Conservation (phyloP, 2,888 invertebrate species). For the Oligia strigilis region DNA sequence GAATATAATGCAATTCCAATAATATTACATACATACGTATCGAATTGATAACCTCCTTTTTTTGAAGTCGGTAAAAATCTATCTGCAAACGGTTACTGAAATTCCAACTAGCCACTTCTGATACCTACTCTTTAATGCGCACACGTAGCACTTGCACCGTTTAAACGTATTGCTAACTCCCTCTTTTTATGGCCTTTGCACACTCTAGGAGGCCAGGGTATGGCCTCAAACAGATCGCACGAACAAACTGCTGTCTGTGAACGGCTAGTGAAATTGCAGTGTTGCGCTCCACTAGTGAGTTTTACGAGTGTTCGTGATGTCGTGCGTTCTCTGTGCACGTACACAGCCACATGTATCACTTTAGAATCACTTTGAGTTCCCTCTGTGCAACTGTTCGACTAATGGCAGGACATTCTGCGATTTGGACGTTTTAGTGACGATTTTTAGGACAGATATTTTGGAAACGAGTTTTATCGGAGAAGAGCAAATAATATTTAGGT, state of each 20-base stretch:
- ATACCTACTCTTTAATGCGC: constrained; percentile 5
- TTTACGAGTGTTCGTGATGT: constrained; percentile 57
- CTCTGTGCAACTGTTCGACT: constrained; percentile 30
- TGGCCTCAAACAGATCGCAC: constrained; percentile 33
- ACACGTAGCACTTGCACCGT: constrained; percentile 13
- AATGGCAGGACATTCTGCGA: constrained; percentile 39
- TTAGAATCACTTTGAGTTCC: constrained; percentile 52
- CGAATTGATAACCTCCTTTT: too few species aligned
- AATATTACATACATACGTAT: too few species aligned
- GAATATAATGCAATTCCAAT: too few species aligned
- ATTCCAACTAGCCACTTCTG: constrained; percentile 19
- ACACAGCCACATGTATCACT: constrained; percentile 51
- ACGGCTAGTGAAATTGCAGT: constrained; percentile 53
- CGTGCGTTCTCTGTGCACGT: constrained; percentile 52
- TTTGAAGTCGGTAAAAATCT: too few species aligned
- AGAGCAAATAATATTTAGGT: background rate
- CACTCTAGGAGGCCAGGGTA: constrained; percentile 9
- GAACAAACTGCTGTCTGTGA: constrained; percentile 39
- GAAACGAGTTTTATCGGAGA: background rate
- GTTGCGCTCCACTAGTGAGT: constrained; percentile 42
- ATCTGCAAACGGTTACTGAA: constrained; percentile 14
- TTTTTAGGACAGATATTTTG: background rate
- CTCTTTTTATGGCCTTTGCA: constrained; percentile 28
- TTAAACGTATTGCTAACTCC: constrained; percentile 19
- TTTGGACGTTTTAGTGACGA: background rate